Conservation (phyloP, 2,113 vertebrate genomes). For the Zosterops lateralis region DNA sequence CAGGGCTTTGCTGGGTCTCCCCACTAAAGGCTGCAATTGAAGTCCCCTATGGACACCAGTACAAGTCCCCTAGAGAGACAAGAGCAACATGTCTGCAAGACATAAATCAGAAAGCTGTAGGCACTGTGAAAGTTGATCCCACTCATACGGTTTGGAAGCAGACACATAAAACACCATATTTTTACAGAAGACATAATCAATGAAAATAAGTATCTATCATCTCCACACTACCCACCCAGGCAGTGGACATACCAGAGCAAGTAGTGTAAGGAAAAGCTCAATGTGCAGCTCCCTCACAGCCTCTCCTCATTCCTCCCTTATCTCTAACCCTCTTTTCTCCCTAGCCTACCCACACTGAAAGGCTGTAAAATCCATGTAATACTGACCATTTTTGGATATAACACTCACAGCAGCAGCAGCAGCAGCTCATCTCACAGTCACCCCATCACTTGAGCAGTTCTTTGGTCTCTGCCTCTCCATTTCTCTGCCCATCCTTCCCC, state of each 20-base stretch:
- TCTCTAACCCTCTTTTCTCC: not conserved
- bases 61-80: not conserved
- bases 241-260: not conserved
- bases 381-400: not conserved
- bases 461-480: not conserved
- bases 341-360: not conserved
- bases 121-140: not conserved
- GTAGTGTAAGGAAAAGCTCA: not conserved
- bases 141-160: not conserved
- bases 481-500: not conserved
- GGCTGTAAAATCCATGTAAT: not conserved
- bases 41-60: not conserved
- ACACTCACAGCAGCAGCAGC: not conserved
- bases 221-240: not conserved
- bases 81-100: fast-evolving
- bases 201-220: not conserved
- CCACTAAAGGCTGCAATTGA: not conserved
- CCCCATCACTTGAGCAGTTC: not conserved
- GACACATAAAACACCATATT: not conserved
- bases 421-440: not conserved
- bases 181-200: not conserved
- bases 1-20: not conserved
- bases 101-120: not conserved
- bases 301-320: not conserved
- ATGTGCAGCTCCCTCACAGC: not conserved